phyloP scores from a whole-genome alignment of 1,140 invertebrate genomes.

The Brachionus angularis region DNA sequence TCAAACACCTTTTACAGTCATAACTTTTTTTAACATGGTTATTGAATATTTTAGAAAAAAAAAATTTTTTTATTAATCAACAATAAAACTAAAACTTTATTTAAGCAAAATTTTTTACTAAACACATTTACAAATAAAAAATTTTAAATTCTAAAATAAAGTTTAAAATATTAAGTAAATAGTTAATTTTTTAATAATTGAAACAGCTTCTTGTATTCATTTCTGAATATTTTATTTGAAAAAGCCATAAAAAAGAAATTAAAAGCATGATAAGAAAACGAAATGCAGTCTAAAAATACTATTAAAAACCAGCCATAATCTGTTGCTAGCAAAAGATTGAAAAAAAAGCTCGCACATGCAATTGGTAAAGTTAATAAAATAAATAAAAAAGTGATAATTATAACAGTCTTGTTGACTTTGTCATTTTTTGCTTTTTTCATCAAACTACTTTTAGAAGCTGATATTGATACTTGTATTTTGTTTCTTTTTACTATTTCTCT shows the following conservation, averaged over 20 bases:
- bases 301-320: constrained; percentile 23
- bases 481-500: constrained; percentile 1
- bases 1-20: no score
- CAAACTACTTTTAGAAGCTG: background rate
- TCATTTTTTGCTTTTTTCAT: background rate
- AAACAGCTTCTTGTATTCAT: constrained; percentile 15
- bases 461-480: background rate
- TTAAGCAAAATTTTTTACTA: no score
- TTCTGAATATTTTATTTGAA: constrained; percentile 29
- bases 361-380: constrained; percentile 7
- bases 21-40: no score
- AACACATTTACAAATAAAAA: no score
- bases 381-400: constrained; percentile 15
- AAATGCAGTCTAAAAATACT: constrained; percentile 22
- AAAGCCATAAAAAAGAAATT: constrained; percentile 29
- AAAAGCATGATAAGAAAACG: constrained; percentile 39
- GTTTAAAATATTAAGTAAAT: no score
- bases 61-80: no score
- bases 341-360: constrained; percentile 32
- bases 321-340: background rate
- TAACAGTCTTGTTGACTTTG: background rate
- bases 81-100: no score
- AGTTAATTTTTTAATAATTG: no score
- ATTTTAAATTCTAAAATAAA: no score
- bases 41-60: no score